phyloP scores from a whole-genome alignment of 1,140 invertebrate species.

The Fopius arisanus region DNA sequence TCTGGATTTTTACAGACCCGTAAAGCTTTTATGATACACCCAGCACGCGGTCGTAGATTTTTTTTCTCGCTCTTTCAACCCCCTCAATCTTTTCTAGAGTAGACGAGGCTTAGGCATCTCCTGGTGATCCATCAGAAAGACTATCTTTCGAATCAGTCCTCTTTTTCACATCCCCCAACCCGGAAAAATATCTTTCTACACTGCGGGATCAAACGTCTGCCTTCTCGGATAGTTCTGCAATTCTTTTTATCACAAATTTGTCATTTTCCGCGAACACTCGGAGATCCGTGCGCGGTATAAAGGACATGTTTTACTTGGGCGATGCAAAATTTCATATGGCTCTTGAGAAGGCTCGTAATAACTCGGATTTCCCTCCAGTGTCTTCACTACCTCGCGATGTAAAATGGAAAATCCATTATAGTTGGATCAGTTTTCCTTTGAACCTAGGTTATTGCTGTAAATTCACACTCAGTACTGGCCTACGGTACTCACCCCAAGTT shows the following conservation, averaged over 20 bases:
- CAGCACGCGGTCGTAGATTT: neutral
- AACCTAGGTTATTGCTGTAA: neutral
- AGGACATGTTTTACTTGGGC: neutral
- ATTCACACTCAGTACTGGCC: neutral
- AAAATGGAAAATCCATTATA: neutral
- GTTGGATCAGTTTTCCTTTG: constrained; percentile 2
- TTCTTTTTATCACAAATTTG: constrained; percentile 1
- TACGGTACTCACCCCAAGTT: neutral
- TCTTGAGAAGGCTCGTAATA: neutral
- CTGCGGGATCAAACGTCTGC: neutral
- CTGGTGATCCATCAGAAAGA: neutral
- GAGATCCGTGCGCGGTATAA: neutral
- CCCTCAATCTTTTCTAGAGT: neutral
- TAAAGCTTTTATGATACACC: constrained; percentile 9
- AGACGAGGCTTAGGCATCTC: neutral
- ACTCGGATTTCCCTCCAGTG: neutral
- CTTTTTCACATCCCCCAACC: too few relatives aligned
- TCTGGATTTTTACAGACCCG: constrained; percentile 2
- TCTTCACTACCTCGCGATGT: neutral
- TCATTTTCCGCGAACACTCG: neutral
- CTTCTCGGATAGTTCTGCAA: neutral
- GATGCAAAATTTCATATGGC: neutral
- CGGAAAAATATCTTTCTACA: neutral
- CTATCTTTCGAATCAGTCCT: neutral
- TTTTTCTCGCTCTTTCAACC: neutral